phyloP scores from a whole-genome alignment of 2,888 invertebrate species.

The Meteorus cinctellus region DNA sequence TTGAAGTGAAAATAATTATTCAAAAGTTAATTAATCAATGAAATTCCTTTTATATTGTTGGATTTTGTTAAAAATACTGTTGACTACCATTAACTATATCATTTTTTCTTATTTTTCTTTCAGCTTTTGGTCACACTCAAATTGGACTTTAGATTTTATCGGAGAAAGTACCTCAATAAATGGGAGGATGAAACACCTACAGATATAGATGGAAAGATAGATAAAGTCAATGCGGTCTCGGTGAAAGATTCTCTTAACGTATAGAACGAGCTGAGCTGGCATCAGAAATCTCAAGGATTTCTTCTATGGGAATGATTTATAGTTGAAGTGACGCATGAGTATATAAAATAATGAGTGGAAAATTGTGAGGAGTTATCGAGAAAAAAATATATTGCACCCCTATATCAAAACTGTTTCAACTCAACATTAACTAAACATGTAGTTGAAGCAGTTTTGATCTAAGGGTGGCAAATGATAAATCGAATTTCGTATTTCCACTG shows the following conservation, averaged over 20 bases:
- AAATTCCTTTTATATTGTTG: neutral
- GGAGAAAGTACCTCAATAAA: neutral
- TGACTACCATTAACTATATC: neutral
- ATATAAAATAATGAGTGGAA: neutral
- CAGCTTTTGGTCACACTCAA: neutral
- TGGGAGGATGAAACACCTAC: neutral
- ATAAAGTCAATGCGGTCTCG: neutral
- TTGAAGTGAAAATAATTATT: neutral
- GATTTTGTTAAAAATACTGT: neutral
- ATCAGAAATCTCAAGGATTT: neutral
- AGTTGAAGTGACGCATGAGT: neutral
- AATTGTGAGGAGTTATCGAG: neutral
- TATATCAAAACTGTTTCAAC: no score
- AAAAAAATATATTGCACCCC: no score
- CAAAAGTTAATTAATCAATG: neutral
- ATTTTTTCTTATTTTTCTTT: neutral
- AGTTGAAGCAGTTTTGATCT: no score
- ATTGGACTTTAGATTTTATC: slow-evolving; percentile 9
- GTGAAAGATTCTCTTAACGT: neutral
- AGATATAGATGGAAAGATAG: neutral
- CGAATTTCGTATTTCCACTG: no score
- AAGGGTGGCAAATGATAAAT: no score
- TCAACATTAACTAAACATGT: no score
- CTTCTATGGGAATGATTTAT: neutral
- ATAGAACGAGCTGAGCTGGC: neutral